phyloP scores from a whole-genome alignment of 2,113 vertebrate genomes.

The Benitochromis conjunctus region DNA sequence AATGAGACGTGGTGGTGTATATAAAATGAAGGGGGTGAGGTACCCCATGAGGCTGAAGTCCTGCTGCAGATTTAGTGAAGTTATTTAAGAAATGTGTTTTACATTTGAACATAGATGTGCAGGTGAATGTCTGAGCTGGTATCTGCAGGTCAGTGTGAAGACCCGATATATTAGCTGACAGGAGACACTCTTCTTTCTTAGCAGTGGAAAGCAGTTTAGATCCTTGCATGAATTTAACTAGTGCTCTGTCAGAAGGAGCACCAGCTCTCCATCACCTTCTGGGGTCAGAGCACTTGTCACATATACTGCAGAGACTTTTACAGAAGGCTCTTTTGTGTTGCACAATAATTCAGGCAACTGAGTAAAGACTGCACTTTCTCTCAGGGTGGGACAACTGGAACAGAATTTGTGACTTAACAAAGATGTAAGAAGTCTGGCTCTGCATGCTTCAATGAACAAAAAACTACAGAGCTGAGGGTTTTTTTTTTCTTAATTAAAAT shows the following conservation, averaged over 20 bases:
- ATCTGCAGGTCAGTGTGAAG: neutral
- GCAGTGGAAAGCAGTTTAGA: neutral
- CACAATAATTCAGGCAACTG: neutral
- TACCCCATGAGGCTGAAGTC: neutral
- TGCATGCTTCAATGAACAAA: neutral
- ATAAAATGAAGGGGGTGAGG: constrained; percentile 16
- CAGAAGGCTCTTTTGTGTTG: neutral
- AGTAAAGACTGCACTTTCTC: neutral
- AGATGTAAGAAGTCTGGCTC: neutral
- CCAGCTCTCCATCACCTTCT: neutral
- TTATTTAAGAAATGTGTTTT: neutral
- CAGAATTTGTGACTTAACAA: neutral
- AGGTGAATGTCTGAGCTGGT: neutral
- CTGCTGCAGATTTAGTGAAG: neutral
- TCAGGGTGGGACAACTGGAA: neutral
- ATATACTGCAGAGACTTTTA: neutral
- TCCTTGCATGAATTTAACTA: neutral
- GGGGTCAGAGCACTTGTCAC: neutral
- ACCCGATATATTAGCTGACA: neutral
- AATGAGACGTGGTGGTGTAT: constrained; percentile 58
- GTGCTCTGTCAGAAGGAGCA: neutral
- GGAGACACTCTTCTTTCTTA: neutral
- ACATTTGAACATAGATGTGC: neutral
- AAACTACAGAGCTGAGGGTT: neutral
- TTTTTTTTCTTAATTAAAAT: neutral